Evolutionary conservation across 2,888 invertebrate genomes (phyloP).

Genomic region (Cyaniris semiargus): DNA sequence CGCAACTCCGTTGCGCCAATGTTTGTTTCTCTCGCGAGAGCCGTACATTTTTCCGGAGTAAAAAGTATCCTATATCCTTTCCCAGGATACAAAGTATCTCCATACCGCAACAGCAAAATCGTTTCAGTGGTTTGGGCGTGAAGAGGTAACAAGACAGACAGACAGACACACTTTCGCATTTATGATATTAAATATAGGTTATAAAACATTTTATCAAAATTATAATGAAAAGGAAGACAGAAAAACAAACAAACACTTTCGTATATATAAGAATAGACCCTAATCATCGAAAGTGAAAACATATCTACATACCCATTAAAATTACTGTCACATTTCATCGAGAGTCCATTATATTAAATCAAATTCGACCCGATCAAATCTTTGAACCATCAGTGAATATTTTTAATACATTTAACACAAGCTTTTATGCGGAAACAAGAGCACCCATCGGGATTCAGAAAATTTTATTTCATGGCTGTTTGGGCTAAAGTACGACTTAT

Average conservation of each 20-base stretch:
- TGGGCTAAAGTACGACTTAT: constrained; percentile 30
- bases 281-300: neutral
- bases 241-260: too few species aligned
- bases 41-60: too few species aligned
- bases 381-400: neutral
- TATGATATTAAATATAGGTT: too few species aligned
- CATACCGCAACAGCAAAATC: too few species aligned
- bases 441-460: constrained; percentile 10
- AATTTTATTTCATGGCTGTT: constrained; percentile 31
- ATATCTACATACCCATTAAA: neutral
- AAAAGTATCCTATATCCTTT: too few species aligned
- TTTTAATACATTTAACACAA: neutral
- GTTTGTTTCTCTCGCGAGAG: too few species aligned
- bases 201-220: too few species aligned
- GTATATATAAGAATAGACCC: neutral
- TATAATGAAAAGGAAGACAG: too few species aligned
- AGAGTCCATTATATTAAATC: neutral
- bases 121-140: too few species aligned
- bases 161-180: neutral
- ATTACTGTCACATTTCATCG: neutral
- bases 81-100: too few species aligned
- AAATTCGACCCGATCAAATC: neutral
- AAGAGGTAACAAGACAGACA: too few species aligned
- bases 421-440: neutral
- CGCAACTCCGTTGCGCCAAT: too few species aligned